These are phyloP conservation scores for Pyrrhosoma nymphula DNA, from an alignment of 2,888 invertebrate genomes.

Conservation along the genomic window DNA sequence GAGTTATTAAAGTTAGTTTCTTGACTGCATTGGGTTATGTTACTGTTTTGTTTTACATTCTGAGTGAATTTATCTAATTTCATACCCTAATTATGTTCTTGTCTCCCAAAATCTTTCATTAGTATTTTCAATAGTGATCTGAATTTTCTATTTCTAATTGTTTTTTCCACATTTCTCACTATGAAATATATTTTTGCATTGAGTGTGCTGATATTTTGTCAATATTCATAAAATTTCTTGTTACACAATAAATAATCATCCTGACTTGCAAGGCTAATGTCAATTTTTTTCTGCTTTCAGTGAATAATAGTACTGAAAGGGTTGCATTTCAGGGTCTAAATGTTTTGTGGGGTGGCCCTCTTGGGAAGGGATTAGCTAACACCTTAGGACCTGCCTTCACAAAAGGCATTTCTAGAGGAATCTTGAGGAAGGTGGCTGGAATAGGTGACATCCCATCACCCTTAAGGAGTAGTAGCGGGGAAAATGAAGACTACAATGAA, in stretches of 20 bases:
- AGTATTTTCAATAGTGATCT: too few relatives aligned
- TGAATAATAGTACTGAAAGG: constrained; percentile 49
- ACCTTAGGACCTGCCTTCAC: constrained; percentile 51
- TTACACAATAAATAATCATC: too few relatives aligned
- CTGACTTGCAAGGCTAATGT: not conserved
- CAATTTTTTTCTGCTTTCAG: not conserved
- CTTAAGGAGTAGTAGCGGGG: constrained; percentile 40
- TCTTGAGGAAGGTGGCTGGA: constrained; percentile 60
- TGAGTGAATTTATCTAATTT: too few relatives aligned
- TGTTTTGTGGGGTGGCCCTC: constrained; percentile 42
- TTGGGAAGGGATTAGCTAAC: constrained; percentile 38
- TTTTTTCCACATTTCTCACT: too few relatives aligned
- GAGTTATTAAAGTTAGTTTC: too few relatives aligned
- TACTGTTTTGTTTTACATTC: too few relatives aligned
- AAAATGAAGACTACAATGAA: not conserved
- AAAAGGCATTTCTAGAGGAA: constrained; percentile 48
- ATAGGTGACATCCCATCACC: constrained; percentile 46
- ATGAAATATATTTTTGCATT: too few relatives aligned
- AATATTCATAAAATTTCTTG: not conserved
- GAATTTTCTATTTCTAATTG: too few relatives aligned
- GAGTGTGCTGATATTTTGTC: too few relatives aligned
- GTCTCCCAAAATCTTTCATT: too few relatives aligned
- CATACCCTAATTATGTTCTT: too few relatives aligned
- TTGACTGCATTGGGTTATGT: too few relatives aligned
- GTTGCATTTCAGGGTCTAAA: constrained; percentile 39